Conservation (phyloP, 2,113 vertebrate species). For the Phalacrocorax brasilianus region DNA sequence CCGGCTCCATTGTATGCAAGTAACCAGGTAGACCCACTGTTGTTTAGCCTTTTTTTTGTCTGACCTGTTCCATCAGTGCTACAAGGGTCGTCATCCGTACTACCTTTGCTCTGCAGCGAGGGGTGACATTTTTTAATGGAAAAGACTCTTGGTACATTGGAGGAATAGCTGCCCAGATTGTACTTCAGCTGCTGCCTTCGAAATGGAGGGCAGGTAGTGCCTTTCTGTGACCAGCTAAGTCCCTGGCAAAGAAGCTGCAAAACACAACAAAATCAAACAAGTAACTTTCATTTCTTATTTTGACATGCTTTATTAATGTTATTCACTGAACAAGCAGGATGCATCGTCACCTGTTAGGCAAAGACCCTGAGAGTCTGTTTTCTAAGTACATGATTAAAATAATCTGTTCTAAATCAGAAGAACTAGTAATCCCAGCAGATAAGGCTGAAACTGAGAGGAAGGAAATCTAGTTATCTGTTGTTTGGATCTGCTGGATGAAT, state of each 20-base stretch:
- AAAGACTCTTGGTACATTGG: slow-evolving; percentile 66
- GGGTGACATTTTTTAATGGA: slow-evolving; percentile 73
- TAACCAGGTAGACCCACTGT: not conserved
- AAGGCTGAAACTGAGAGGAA: not conserved
- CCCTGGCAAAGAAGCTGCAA: slow-evolving; percentile 79
- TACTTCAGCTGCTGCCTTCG: slow-evolving; percentile 77
- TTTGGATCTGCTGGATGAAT: not conserved
- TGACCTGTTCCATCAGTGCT: not conserved
- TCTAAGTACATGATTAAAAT: not conserved
- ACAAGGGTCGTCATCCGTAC: not conserved
- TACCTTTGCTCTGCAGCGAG: not conserved
- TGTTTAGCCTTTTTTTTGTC: not conserved
- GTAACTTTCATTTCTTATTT: not conserved
- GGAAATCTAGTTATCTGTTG: not conserved
- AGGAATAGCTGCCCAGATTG: slow-evolving; percentile 81
- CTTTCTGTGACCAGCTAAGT: slow-evolving; percentile 77
- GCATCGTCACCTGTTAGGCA: not conserved
- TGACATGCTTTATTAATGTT: fast-evolving
- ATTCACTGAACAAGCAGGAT: not conserved
- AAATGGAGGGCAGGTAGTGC: slow-evolving; percentile 65
- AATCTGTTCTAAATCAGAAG: not conserved
- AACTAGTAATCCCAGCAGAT: not conserved
- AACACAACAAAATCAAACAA: fast-evolving
- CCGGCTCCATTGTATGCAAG: not conserved
- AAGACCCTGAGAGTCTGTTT: not conserved